Base-by-base conservation (phyloP, 2,113 vertebrate genomes). In the Hippoglossus stenolepis region DNA sequence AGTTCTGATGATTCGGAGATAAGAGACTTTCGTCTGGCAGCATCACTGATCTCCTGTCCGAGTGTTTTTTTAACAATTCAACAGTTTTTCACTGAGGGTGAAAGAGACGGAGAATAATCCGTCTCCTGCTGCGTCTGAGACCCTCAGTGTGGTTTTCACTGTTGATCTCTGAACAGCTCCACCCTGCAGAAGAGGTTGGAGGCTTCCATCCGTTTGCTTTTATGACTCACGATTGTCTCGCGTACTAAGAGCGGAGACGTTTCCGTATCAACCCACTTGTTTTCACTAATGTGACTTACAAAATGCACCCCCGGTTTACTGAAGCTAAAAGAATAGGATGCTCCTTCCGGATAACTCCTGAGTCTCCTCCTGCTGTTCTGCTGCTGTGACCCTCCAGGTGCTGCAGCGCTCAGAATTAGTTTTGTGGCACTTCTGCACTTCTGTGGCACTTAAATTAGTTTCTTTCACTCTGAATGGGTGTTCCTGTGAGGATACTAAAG, bases 91-190 rank as follows among this genome's bases (percentile, higher is more conserved):
- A 35, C 35, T 9, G 7, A 35, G 35, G 35, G 35, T 35, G 1
- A 31, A 31, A 5, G 28, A 77, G 43, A 43, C 17, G 11, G 14
- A 49, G 61, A 53, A 23, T 62, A 63, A 82, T 72, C 73, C 67
- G 23, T 61, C 28, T 77, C 68, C 67, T 26, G 79, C 43, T n/a
- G 64, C 2, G 20, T 63, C n/a, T 38, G 65, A 28, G 26, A 14
- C 18, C 64, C 51, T 73, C 45, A 13, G 7, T 17, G 1, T 45
- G 24, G 20, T 18, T 72, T 72, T 23, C 13, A 13, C 45, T 28
- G 5, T 49, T 24, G 49, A 62, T 11, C 53, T 49, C 8, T 9
- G 35, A 20, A 10, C 23, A n/a, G 6, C 31, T 35, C 31, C 5
- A 7, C 31, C 31, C 24, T 24, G 23, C 2, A 63, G n/a, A 64